Evolutionary conservation across 2,797 vertebrate genomes (phyloP), one percentile per base, ranked within the genome.

Genomic region (Rhyacichthys aspro): DNA sequence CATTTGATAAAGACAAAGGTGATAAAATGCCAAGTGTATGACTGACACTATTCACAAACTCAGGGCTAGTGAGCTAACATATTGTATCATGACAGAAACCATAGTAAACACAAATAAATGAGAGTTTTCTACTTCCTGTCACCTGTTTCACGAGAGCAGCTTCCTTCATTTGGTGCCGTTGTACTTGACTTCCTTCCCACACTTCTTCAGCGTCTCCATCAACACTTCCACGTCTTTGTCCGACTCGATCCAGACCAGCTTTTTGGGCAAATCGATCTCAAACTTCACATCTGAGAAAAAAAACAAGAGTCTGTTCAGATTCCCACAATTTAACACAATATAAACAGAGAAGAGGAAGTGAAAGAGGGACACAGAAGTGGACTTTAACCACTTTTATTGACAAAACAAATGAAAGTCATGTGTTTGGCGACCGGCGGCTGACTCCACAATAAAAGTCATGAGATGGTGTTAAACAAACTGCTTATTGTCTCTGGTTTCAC

Each of bases 211-310:
- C 0, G 93, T 95, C 37, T 94, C 93, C 76, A 92, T 45, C 3
- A 99, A 91, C 14, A 90, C 78, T 1, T 95, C 92, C 43, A 88
- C 73, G 0, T 87, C 92, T 82, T 92, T 93, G 58, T 96, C 94
- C 0, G 96, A 98, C 63, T 96, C 92, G 0, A 98, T 94, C 74
- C 78, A 93, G 38, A 99, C 96, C 85, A 95, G 95, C 82, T 96
- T 97, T 70, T 94, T 98, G 1, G 94, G 92, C 50, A 98, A 90
- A 78, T 99, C 96, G 52, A 98, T 95, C 43, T 95, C 92, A 89
- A 95, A 96, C 73, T 93, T 93, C 43, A 97, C 94, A 68, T 91
- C 97, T 99, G 73, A 28, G 42, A 45, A 10, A 0, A 18, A 59
- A 11, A 43, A 8, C 33, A 16, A 9, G 2, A 0, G n/a, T 9